Percentiles rank a stretch among this genome's conserved stretches.
These are phyloP conservation scores for Pelusios castaneus DNA, from an alignment of 2,113 vertebrate genomes.

Conservation along the genomic window DNA sequence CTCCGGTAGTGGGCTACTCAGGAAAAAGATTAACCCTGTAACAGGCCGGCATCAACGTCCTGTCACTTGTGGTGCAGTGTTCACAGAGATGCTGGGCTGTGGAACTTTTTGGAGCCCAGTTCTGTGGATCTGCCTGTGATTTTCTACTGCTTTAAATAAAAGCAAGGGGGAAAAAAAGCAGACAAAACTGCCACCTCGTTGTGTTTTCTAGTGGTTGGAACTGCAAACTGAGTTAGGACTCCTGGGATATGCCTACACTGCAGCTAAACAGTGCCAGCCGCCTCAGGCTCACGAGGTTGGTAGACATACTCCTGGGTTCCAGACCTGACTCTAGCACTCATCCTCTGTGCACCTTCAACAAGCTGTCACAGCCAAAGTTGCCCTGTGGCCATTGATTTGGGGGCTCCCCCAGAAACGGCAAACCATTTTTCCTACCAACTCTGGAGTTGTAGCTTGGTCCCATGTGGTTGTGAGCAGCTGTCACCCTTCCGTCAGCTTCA, in stretches of 20 bases:
- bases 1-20: neutral
- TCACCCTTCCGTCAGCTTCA: neutral
- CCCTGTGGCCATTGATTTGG: neutral
- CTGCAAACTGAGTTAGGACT: neutral
- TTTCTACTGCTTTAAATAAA: neutral
- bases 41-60: neutral
- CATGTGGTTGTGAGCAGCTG: fast-evolving
- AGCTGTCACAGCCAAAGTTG: neutral
- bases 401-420: neutral
- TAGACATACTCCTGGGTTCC: neutral
- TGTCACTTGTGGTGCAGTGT: neutral
- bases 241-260: neutral
- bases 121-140: neutral
- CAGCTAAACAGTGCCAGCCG: neutral
- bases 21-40: neutral
- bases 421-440: neutral
- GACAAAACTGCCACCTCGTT: neutral
- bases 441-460: neutral
- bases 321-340: neutral
- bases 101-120: neutral
- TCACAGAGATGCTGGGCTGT: neutral
- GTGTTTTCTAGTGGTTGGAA: neutral
- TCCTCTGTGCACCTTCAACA: neutral
- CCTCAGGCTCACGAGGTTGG: too few species aligned
- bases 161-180: neutral